Base-by-base conservation (phyloP, 2,113 vertebrate genomes). In the Seriola dumerili region DNA sequence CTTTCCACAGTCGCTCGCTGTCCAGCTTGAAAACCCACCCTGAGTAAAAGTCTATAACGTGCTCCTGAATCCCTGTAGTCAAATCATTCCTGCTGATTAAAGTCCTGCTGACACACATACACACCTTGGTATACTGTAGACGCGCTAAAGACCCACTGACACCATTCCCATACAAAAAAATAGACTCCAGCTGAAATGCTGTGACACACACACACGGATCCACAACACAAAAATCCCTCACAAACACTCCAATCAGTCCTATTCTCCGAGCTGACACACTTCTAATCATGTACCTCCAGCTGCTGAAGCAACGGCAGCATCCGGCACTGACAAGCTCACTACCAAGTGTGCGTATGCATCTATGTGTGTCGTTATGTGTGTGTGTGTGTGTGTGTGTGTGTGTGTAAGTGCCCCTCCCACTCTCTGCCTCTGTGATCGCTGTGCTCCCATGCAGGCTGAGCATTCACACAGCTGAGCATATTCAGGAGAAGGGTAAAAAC, bases 321-420 rank as follows among this genome's bases (percentile, higher is more conserved):
- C 87, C 90, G 67, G 36, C 63, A 83, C 86, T 88, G 85, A 88
- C 81, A 81, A 84, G 81, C 85, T 84, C 84, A 81, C 88, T 67
- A 76, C 65, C 34, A 66, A 68, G 77, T 62, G 80, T 68, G 90
- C 74, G 84, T 78, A 69, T 19, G 58, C 57, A 57, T 74, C 70
- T 72, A 29, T 70, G 78, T 11, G 72, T 44, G 54, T 55, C 4
- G 69, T 76, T 69, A 77, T 63, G 78, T 36, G 34, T 36, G 34
- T 6, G 34, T 34, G 67, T 70, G 82, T 81, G 84, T 48, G 78
- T 65, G 81, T 34, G 67, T 70, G 77, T 76, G 86, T 83, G 85
- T 71, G 79, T 61, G 80, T 21, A 38, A 73, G 83, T 82, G 91
- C 91, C 90, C 92, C 93, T 93, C 93, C 90, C 90, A 90, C 89